Conservation (phyloP, 2,797 vertebrate species). For the Sebastes hopkinsi region DNA sequence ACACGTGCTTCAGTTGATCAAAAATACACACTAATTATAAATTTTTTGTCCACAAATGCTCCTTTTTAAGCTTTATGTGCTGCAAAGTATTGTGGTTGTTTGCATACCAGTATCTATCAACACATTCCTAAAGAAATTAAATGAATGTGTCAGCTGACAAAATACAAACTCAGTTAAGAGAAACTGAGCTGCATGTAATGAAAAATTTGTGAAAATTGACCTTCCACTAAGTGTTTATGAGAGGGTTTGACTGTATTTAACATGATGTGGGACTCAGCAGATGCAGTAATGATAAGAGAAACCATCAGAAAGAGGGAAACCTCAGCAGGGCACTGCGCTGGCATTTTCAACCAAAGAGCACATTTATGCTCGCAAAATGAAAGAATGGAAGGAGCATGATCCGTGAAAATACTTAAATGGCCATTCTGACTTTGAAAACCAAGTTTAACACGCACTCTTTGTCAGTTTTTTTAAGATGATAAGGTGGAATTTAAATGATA, state of each 20-base stretch:
- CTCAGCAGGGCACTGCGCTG: slow-evolving; percentile 67
- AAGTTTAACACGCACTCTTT: slow-evolving; percentile 9
- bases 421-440: slow-evolving; percentile 30
- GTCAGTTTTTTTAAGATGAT: not conserved
- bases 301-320: slow-evolving; percentile 46
- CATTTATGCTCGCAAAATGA: slow-evolving; percentile 36
- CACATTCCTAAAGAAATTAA: no score
- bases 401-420: slow-evolving; percentile 48
- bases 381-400: slow-evolving; percentile 42
- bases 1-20: not conserved
- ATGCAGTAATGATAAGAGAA: slow-evolving; percentile 42
- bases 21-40: not conserved
- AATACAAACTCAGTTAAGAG: slow-evolving; percentile 3
- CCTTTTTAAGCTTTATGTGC: not conserved
- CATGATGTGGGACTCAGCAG: slow-evolving; percentile 43
- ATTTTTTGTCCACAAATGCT: not conserved
- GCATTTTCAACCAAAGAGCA: slow-evolving; percentile 71
- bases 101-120: not conserved
- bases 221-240: slow-evolving; percentile 30
- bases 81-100: not conserved
- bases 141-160: slow-evolving; percentile 12
- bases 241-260: slow-evolving; percentile 46
- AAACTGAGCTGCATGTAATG: slow-evolving; percentile 17
- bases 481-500: slow-evolving; percentile 19
- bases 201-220: slow-evolving; percentile 30